phyloP scores from a whole-genome alignment of 2,888 invertebrate genomes.

The Hipparchia sbordonii region DNA sequence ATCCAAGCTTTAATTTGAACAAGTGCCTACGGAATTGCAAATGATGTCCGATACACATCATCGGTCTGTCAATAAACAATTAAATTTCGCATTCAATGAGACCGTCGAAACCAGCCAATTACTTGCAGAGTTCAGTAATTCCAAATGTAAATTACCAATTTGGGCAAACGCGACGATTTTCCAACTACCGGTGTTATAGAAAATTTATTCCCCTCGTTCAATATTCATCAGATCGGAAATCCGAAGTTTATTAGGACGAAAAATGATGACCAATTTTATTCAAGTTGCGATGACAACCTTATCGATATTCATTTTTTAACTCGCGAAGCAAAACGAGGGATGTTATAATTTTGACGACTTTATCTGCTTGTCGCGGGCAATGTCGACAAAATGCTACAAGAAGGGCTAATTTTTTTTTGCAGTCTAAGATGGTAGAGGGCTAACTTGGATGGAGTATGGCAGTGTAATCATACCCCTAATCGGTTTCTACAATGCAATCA shows the following conservation, averaged over 20 bases:
- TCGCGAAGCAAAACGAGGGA: no score
- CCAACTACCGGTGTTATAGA: constrained; percentile 59
- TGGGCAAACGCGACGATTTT: constrained; percentile 60
- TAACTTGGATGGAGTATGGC: no score
- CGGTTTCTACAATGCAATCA: no score
- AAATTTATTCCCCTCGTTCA: constrained; percentile 61
- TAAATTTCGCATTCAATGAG: constrained; percentile 33
- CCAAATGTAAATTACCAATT: constrained; percentile 70
- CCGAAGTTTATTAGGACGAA: constrained; percentile 31
- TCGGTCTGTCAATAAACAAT: constrained; percentile 33
- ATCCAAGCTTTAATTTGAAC: not conserved
- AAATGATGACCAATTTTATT: constrained; percentile 33
- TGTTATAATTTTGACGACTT: no score
- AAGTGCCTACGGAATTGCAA: constrained; percentile 13
- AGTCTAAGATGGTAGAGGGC: no score
- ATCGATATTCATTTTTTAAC: constrained; percentile 3
- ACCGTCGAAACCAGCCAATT: constrained; percentile 43
- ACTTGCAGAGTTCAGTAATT: constrained; percentile 54
- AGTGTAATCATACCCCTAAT: no score
- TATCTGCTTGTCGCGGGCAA: no score
- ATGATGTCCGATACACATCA: constrained; percentile 20
- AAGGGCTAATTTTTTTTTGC: no score
- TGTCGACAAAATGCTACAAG: no score
- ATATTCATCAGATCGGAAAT: constrained; percentile 55
- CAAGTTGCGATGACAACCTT: constrained; percentile 1